Base-by-base conservation (phyloP, 2,797 vertebrate species). In the Sebastes matsubarae region DNA sequence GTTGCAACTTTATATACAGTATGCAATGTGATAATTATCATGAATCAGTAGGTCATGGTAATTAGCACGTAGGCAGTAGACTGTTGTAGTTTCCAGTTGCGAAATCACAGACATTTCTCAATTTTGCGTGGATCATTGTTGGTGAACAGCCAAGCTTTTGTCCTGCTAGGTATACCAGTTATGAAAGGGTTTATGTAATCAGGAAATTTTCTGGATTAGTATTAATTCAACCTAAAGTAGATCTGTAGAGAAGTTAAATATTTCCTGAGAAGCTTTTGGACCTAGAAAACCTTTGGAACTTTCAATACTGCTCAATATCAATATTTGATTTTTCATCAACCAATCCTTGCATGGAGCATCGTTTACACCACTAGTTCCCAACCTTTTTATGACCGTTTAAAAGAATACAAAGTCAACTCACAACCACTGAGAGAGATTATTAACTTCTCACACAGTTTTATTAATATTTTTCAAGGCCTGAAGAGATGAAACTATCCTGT, bases 121-220 rank as follows among this genome's bases (percentile, higher is more conserved):
- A 32, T 16, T 64, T 6, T 32, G 11, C 55, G 20, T 68, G n/a
- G 7, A n/a, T 10, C 24, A 50, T 8, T 11, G 42, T 52, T 64
- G 36, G 34, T 67, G 52, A 65, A 59, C 46, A 70, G 54, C 34
- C 27, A 72, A 4, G 36, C 65, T 78, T 86, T 73, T 85, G 61
- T 68, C 22, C 54, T 27, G 20, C 2, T 2, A 22, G 9, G 9
- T 61, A 11, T 8, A 29, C 38, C 7, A 68, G 32, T 69, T 58
- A 61, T 68, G 58, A 66, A 76, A 81, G 72, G 10, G 18, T n/a
- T 82, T 80, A 59, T 29, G 50, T 25, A 22, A 67, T 6, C 9
- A 4, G 64, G 24, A 74, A 82, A 46, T 38, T 5, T 29, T 60
- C 14, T 67, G 55, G 42, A 63, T 25, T 52, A 34, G 60, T 20